A percentile compares a stretch with the other conserved stretches of the same genome.
Evolutionary conservation across 2,888 invertebrate species (phyloP).

Genomic region (Ypsolopha scabrella): DNA sequence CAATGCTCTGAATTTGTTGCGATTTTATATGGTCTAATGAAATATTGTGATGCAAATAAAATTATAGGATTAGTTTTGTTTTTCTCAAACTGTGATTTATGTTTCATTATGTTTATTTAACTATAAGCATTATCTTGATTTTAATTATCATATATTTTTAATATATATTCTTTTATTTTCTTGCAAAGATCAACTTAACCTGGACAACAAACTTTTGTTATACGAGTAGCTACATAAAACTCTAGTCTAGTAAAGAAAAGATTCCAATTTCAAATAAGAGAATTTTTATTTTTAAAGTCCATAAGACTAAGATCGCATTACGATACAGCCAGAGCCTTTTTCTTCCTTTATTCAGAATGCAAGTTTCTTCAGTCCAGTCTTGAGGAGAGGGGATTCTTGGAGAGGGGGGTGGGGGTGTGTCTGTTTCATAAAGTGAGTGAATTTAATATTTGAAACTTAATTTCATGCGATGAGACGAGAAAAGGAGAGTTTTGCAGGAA

Average conservation of each 20-base stretch:
- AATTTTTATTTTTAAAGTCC: neutral
- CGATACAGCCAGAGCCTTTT: neutral
- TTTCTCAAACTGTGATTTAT: too few relatives aligned
- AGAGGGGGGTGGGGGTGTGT: constrained; percentile 21
- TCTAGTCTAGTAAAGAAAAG: too few relatives aligned
- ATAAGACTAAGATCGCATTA: neutral
- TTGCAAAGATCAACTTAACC: too few relatives aligned
- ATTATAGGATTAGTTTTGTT: too few relatives aligned
- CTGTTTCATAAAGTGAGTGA: constrained; percentile 45
- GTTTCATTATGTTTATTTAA: too few relatives aligned
- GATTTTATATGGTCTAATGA: constrained; percentile 5
- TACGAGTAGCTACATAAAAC: too few relatives aligned
- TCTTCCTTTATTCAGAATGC: neutral
- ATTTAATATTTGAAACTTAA: constrained; percentile 63
- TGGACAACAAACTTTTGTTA: too few relatives aligned
- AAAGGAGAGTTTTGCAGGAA: neutral
- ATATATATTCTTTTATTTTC: too few relatives aligned
- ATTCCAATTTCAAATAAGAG: neutral
- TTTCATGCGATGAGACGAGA: constrained; percentile 45
- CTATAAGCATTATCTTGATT: too few relatives aligned
- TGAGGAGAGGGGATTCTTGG: neutral
- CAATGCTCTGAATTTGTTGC: constrained; percentile 9
- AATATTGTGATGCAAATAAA: neutral
- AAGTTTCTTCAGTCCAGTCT: neutral
- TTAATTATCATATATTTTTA: too few relatives aligned